These are phyloP conservation scores for Dusona sp. DNA, from an alignment of 2,888 invertebrate species.

Conservation along the genomic window DNA sequence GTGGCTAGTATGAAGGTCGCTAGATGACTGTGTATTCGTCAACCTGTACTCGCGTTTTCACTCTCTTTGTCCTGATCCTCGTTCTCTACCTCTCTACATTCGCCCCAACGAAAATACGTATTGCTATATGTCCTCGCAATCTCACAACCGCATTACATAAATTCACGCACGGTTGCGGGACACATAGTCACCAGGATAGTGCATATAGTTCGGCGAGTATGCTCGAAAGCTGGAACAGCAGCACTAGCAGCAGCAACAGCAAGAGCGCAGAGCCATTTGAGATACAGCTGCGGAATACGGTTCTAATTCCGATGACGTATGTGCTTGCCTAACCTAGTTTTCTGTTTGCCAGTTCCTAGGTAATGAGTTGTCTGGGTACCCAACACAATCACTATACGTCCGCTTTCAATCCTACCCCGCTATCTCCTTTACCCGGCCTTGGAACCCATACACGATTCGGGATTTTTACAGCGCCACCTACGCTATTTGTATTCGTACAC, in stretches of 20 bases:
- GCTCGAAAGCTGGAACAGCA: conserved; percentile 32
- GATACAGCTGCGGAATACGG: conserved; percentile 81
- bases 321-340: conserved; percentile 83
- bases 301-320: conserved; percentile 83
- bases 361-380: conserved; percentile 81
- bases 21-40: conserved; percentile 46
- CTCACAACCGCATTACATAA: conserved; percentile 81
- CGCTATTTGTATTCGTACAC: conserved; percentile 67
- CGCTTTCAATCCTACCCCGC: conserved; percentile 64
- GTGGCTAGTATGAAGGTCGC: conserved; percentile 24
- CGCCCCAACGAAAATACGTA: conserved; percentile 72
- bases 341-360: conserved; percentile 80
- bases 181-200: conserved; percentile 40
- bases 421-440: conserved; percentile 28
- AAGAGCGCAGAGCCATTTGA: conserved; percentile 74
- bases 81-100: conserved; percentile 6
- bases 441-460: conserved; percentile 17
- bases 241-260: conserved; percentile 57
- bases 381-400: conserved; percentile 67
- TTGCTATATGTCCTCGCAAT: conserved; percentile 80
- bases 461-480: conserved; percentile 66
- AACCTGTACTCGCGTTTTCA: conserved; percentile 26
- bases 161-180: conserved; percentile 76
- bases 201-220: not conserved
- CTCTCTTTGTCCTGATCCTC: conserved; percentile 27